A percentile compares a stretch with the other conserved stretches of the same genome.
These are phyloP conservation scores for Chiroxiphia lanceolata DNA, from an alignment of 2,797 vertebrate species.

Conservation along the genomic window DNA sequence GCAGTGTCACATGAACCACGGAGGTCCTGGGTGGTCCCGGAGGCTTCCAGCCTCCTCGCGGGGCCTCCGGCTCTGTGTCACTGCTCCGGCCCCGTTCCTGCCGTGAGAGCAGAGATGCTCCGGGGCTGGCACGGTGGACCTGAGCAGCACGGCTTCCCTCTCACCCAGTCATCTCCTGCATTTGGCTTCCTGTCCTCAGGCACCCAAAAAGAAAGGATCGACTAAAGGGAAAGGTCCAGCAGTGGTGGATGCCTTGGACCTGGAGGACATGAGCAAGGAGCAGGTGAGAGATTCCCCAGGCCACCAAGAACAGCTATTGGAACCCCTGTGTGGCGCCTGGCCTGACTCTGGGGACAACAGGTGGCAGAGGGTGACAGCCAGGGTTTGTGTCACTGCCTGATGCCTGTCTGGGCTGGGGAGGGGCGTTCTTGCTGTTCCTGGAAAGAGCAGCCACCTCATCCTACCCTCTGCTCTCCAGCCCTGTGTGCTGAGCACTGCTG, in stretches of 20 bases:
- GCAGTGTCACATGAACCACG: accelerated
- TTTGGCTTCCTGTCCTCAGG: neutral
- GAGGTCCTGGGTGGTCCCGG: accelerated
- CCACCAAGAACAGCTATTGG: neutral
- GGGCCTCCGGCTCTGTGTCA: too few species aligned
- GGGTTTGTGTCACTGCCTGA: neutral
- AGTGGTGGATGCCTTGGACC: constrained; percentile 71
- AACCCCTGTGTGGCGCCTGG: neutral
- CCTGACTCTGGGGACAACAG: neutral
- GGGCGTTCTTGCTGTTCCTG: neutral
- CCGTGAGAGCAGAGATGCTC: neutral
- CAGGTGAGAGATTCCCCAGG: constrained; percentile 73
- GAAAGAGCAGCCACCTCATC: neutral
- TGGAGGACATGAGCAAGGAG: constrained; percentile 81
- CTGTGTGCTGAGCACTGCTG: neutral
- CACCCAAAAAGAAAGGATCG: constrained; percentile 70
- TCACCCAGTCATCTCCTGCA: neutral
- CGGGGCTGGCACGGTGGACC: neutral
- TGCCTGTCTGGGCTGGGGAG: neutral
- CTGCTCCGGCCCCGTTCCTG: neutral
- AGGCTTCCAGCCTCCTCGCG: neutral
- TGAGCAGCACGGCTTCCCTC: neutral
- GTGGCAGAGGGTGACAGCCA: neutral
- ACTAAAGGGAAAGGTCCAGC: constrained; percentile 62
- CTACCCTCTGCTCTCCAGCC: neutral